Evolutionary conservation across 2,113 vertebrate genomes (phyloP).

Genomic region (Pipa parva): DNA sequence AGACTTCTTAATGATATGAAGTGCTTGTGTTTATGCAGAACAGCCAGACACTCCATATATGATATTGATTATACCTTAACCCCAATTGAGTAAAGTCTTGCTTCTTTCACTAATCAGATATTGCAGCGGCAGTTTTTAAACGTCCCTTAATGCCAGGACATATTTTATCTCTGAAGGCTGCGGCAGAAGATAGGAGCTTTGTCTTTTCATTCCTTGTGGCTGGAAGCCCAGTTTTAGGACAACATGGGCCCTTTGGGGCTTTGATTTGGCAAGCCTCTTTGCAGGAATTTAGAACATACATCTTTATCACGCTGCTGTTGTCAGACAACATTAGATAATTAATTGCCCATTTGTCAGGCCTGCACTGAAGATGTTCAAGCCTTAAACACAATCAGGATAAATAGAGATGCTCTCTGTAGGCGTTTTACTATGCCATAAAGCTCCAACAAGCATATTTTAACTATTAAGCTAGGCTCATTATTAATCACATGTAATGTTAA

Average conservation of each 20-base stretch:
- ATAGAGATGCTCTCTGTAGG: constrained; percentile 82
- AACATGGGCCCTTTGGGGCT: constrained; percentile 71
- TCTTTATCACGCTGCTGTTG: constrained; percentile 99
- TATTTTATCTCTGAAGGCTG: constrained; percentile 76
- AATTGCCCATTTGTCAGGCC: constrained; percentile 99
- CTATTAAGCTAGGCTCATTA: constrained; percentile 91
- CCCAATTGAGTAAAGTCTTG: constrained; percentile 80
- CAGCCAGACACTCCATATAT: constrained; percentile 73
- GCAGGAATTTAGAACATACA: constrained; percentile 87
- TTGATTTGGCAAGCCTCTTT: constrained; percentile 72
- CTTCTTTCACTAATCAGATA: constrained; percentile 78
- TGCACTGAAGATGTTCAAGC: constrained; percentile 96
- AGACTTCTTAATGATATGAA: constrained; percentile 87
- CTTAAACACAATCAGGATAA: constrained; percentile 87
- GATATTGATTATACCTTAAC: constrained; percentile 96
- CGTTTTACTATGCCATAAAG: constrained; percentile 82
- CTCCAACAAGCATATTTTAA: constrained; percentile 80
- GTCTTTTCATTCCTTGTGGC: constrained; percentile 71
- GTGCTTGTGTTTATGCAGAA: constrained; percentile 78
- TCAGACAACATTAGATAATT: constrained; percentile 99
- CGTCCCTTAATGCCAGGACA: constrained; percentile 70
- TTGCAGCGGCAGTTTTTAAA: constrained; percentile 75
- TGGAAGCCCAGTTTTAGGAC: constrained; percentile 74
- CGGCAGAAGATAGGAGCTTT: constrained; percentile 71
- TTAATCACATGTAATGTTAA: constrained; percentile 98